Percentiles rank a stretch among this genome's conserved stretches.
Evolutionary conservation across 2,797 vertebrate species (phyloP).

Genomic region (Limosa lapponica): DNA sequence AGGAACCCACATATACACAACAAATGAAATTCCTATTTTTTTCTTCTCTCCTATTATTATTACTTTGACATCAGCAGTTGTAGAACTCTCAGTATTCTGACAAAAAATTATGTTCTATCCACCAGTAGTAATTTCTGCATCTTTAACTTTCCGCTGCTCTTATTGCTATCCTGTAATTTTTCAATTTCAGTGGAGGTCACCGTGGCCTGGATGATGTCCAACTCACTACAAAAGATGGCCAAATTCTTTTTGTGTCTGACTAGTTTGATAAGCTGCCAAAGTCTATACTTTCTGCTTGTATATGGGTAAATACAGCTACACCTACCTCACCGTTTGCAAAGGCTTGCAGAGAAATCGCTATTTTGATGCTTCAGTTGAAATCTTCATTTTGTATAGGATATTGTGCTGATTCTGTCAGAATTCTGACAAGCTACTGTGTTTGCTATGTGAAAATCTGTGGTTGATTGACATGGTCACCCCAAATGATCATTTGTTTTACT

Average conservation of each 20-base stretch:
- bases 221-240: neutral
- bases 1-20: neutral
- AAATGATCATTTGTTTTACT: neutral
- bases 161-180: slow-evolving; percentile 55
- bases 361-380: neutral
- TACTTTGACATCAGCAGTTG: neutral
- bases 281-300: neutral
- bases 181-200: slow-evolving; percentile 43
- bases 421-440: neutral
- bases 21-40: neutral
- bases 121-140: slow-evolving; percentile 35
- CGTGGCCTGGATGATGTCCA: slow-evolving; percentile 35
- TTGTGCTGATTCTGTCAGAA: neutral
- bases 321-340: neutral
- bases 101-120: neutral
- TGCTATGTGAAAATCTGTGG: neutral
- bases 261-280: neutral
- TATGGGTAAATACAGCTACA: neutral
- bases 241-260: neutral
- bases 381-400: neutral
- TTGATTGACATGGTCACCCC: neutral
- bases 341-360: neutral
- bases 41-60: neutral
- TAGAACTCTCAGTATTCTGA: neutral
- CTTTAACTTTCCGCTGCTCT: slow-evolving; percentile 42